These are phyloP conservation scores for Creontiades dilutus DNA, from an alignment of 2,888 invertebrate genomes.

Conservation along the genomic window DNA sequence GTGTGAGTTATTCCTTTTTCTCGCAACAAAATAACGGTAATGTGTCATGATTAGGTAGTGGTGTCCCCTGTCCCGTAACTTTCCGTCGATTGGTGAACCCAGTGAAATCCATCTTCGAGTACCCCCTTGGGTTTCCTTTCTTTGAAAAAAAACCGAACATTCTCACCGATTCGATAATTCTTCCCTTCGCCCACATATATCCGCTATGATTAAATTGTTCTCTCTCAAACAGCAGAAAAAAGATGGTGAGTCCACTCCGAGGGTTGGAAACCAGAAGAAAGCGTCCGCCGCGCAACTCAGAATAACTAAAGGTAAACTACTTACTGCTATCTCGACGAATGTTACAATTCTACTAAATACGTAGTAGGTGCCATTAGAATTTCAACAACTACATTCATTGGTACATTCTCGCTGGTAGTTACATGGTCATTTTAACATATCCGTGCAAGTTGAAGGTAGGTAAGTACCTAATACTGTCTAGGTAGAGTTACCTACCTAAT, in stretches of 20 bases:
- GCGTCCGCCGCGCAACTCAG: conserved; percentile 97
- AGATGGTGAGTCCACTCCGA: conserved; percentile 93
- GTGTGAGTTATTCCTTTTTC: neutral
- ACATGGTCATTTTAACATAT: no score
- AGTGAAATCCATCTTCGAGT: neutral
- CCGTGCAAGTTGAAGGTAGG: no score
- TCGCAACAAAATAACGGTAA: neutral
- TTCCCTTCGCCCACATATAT: neutral
- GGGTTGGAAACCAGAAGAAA: conserved; percentile 90
- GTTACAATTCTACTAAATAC: no score
- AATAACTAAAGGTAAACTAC: conserved; percentile 93
- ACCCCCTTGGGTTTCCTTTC: conserved; percentile 14
- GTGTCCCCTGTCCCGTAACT: neutral
- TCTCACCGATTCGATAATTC: neutral
- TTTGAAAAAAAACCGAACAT: neutral
- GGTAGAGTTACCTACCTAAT: no score
- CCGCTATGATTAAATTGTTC: conserved; percentile 96
- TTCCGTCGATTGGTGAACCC: conserved; percentile 16
- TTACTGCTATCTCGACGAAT: no score
- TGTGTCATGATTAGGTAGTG: conserved; percentile 53
- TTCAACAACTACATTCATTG: no score
- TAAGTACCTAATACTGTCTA: no score
- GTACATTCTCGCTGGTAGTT: no score
- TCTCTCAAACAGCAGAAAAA: conserved; percentile 99
- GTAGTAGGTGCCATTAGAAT: no score